A percentile compares a stretch with the other conserved stretches of the same genome.
Evolutionary conservation across 1,140 invertebrate genomes (phyloP).

Genomic region (Apis cerana): DNA sequence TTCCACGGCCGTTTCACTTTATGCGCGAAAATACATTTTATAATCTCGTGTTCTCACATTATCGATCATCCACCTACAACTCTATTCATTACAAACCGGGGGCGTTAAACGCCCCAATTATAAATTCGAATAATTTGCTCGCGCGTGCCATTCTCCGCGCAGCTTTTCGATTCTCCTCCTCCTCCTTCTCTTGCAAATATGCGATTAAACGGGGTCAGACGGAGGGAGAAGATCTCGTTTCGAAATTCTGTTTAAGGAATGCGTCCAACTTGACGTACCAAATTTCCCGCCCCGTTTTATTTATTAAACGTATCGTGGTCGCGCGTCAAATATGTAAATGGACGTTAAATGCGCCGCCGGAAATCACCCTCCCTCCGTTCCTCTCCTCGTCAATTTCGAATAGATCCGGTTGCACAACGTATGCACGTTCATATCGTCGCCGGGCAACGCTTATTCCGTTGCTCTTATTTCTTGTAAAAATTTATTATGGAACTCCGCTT

Average conservation of each 20-base stretch:
- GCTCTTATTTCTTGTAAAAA: background rate
- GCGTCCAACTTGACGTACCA: constrained; percentile 44
- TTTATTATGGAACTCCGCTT: constrained; percentile 11
- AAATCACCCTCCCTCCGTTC: constrained; percentile 3
- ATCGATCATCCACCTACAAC: background rate
- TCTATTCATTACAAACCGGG: background rate
- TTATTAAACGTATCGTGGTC: constrained; percentile 50
- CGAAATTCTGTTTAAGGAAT: constrained; percentile 59
- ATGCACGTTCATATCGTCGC: background rate
- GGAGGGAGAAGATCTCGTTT: constrained; percentile 24
- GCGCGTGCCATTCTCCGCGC: background rate
- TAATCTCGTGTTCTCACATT: background rate
- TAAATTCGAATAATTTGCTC: constrained; percentile 4
- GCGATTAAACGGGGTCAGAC: constrained; percentile 45
- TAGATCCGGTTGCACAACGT: background rate
- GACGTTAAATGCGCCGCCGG: constrained; percentile 32
- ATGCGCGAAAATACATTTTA: background rate
- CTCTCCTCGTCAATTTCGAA: no score
- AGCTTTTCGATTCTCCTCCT: background rate
- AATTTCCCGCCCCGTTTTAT: constrained; percentile 45
- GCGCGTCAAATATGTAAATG: constrained; percentile 54
- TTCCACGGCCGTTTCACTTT: background rate
- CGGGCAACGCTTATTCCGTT: background rate
- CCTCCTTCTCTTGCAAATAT: background rate
- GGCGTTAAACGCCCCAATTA: constrained; percentile 34